Evolutionary conservation across 92 coral and sea anemone species (phyloP), one percentile per base, ranked within the genome.

Genomic region (Desmophyllum pertusum): DNA sequence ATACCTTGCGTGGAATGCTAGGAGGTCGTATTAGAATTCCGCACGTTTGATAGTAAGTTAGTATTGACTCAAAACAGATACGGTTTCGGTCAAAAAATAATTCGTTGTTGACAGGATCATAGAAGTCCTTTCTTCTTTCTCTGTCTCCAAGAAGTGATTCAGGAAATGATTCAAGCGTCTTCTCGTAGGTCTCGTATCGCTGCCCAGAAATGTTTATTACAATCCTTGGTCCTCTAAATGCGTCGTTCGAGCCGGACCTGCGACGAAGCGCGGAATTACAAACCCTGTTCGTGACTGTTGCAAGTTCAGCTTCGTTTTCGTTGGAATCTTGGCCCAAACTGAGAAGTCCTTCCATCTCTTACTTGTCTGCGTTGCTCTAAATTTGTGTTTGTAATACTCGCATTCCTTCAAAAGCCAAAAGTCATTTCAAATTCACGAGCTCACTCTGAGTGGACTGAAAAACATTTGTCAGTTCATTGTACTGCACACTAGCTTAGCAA

Each of bases 11-110:
- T 38, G 99, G 99, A 65, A 97, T 93, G 74, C 79, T 88, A 21
- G 95, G 92, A 4, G 99, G 99, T 39, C 97, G 91, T 21, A 97
- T 97, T 1, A 97, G 83, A 25, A 97, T 91, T 17, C 99, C 99
- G 38, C 90, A 87, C 11, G 98, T 97, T 91, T 97, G 99, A 62
- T 97, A 97, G 84, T 91, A 97, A 5, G 99, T 92, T 42, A 97
- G 77, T 55, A 97, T 97, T 17, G 99, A 95, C 62, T 97, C 99
- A 81, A 97, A 97, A 72, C 99, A 97, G 37, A 95, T 85, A 40
- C 99, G 76, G 86, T 97, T 97, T 29, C 96, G 81, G 85, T 97
- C 99, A 71, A 97, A 97, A 83, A 97, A 97, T 53, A 88, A 89
- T 77, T 94, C 99, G 45, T 86, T 83, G 65, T 91, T 91, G 42